These are phyloP conservation scores for Axis porcinus DNA, from an alignment of 2,113 vertebrate genomes.

Conservation along the genomic window DNA sequence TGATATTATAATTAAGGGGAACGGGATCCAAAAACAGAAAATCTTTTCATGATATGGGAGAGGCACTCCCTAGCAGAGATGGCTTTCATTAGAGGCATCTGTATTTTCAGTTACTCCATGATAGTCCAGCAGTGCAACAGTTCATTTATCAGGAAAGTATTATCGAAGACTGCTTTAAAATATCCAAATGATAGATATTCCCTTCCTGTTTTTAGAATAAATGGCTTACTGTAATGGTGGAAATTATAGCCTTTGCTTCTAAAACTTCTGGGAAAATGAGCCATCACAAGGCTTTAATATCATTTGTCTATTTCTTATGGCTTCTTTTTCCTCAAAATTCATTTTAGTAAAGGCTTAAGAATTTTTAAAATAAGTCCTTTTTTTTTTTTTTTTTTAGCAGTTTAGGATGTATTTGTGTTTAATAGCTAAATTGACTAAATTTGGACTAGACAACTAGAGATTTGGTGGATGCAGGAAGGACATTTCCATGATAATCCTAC, in stretches of 20 bases:
- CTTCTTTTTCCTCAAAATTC: neutral
- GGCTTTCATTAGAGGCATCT: slow-evolving; percentile 37
- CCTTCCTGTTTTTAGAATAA: slow-evolving; percentile 75
- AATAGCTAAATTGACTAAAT: neutral
- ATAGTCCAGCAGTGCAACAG: neutral
- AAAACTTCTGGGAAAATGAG: slow-evolving; percentile 79
- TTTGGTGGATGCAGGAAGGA: neutral
- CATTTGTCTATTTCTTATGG: slow-evolving; percentile 57
- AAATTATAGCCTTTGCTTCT: slow-evolving; percentile 73
- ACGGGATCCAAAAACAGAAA: neutral
- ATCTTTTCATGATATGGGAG: neutral
- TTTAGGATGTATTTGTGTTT: neutral
- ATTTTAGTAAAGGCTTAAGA: slow-evolving; percentile 38
- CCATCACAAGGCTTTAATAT: slow-evolving; percentile 57
- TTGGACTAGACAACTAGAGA: neutral
- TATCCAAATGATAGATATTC: slow-evolving; percentile 76
- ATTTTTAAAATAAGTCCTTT: slow-evolving; percentile 39
- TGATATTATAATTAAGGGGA: slow-evolving; percentile 48
- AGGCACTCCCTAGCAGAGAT: neutral
- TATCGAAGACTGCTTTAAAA: slow-evolving; percentile 73
- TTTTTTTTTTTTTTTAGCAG: slow-evolving; percentile 49
- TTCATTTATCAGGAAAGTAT: slow-evolving; percentile 76
- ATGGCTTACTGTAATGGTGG: slow-evolving; percentile 79
- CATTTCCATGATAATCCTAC: neutral
- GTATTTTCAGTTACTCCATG: slow-evolving; percentile 55